These are phyloP conservation scores for Vulpes vulpes DNA, from an alignment of 2,113 vertebrate species.

Conservation along the genomic window DNA sequence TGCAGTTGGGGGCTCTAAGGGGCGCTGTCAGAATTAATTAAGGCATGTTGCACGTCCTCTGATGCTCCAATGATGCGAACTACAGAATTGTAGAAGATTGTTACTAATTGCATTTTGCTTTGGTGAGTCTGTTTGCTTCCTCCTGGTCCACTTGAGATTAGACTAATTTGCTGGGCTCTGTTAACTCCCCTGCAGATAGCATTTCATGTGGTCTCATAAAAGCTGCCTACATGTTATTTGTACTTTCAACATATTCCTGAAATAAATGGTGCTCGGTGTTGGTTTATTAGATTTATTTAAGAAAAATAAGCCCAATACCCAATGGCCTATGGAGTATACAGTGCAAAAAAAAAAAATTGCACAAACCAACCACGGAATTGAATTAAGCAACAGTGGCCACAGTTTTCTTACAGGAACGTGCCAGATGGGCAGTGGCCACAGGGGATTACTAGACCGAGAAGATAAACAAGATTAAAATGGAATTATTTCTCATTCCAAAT, in stretches of 20 bases:
- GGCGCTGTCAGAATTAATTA: slow-evolving; percentile 63
- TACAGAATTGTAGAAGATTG: neutral
- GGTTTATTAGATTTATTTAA: slow-evolving; percentile 72
- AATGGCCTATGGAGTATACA: neutral
- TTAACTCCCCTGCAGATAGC: slow-evolving; percentile 48
- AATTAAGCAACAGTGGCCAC: slow-evolving; percentile 58
- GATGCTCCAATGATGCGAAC: neutral
- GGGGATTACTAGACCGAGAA: slow-evolving; percentile 73
- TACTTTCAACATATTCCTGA: slow-evolving; percentile 65
- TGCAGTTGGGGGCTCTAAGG: neutral
- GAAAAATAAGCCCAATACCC: slow-evolving; percentile 51
- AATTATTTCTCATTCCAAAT: slow-evolving; percentile 77
- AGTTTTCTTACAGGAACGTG: slow-evolving; percentile 50
- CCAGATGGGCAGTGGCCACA: slow-evolving; percentile 66
- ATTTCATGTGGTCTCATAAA: slow-evolving; percentile 66
- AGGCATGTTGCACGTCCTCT: neutral
- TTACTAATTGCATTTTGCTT: slow-evolving; percentile 55
- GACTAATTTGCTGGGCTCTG: slow-evolving; percentile 75
- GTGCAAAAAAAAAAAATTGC: neutral
- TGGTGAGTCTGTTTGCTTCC: slow-evolving; percentile 35
- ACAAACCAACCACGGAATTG: slow-evolving; percentile 34
- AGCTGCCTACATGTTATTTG: slow-evolving; percentile 44
- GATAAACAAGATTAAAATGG: slow-evolving; percentile 81
- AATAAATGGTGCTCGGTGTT: slow-evolving; percentile 58
- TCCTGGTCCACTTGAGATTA: slow-evolving; percentile 66